These are phyloP conservation scores for Cryptosula pallasiana DNA, from an alignment of 2,888 invertebrate genomes.

Conservation along the genomic window DNA sequence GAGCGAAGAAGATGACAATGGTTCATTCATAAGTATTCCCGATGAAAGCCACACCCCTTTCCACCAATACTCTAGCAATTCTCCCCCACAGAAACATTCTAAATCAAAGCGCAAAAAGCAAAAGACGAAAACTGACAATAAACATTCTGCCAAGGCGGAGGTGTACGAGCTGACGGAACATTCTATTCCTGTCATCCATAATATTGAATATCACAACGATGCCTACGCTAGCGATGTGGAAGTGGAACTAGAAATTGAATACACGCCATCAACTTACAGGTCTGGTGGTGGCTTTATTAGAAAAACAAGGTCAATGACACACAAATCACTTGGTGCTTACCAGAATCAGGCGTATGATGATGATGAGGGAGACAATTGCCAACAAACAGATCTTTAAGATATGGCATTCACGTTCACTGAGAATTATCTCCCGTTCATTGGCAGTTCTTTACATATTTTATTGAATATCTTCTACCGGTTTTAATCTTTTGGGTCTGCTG, in stretches of 20 bases:
- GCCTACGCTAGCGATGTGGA: conserved; percentile 20
- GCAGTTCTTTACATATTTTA: background rate
- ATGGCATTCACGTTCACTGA: background rate
- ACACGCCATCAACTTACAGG: background rate
- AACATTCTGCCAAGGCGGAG: background rate
- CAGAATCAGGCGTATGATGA: conserved; percentile 15
- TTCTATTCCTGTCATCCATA: background rate
- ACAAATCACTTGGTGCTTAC: background rate
- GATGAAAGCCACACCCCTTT: conserved; percentile 19
- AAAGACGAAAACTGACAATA: background rate
- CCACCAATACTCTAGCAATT: background rate
- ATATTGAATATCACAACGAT: conserved; percentile 14
- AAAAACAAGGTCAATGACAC: background rate
- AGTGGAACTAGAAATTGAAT: conserved; percentile 2
- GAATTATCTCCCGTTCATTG: background rate
- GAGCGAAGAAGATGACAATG: conserved; percentile 1
- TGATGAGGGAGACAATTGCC: background rate
- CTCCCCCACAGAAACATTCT: background rate
- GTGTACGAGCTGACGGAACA: conserved; percentile 11
- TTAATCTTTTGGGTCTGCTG: background rate
- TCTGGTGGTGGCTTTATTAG: background rate
- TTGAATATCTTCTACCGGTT: background rate
- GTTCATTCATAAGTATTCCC: conserved; percentile 19
- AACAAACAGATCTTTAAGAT: background rate
- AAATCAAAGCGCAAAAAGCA: background rate